Base-by-base conservation (phyloP, 2,888 invertebrate species). In the Chromoteleia sp. region DNA sequence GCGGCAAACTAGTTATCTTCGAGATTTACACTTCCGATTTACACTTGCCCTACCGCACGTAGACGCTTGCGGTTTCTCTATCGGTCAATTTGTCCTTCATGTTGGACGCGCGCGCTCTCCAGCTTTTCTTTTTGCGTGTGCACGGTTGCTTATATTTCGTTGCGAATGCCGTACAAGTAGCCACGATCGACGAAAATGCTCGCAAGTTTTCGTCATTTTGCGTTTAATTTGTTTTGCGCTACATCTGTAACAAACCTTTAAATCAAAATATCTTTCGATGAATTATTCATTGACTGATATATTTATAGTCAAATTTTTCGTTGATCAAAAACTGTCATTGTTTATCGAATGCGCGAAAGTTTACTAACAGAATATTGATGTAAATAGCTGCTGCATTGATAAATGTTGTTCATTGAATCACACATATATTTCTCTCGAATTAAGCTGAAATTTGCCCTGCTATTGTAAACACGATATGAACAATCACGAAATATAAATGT, bases 1-100 rank as follows among this genome's bases (percentile, higher is more conserved):
- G 77, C 79, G 76, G 65, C 75, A 80, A 80, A 84, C 85, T 85
- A 84, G 83, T 84, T 85, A 84, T 81, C 77, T 79, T 67, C 75
- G 82, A 85, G 84, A 85, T 85, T 85, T 84, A 85, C 84, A 82
- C 79, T 54, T 41, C 80, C 83, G 84, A 85, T 86, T 83, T 82
- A 80, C 79, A 73, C 79, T 67, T 58, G 75, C 75, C 48, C 59
- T 17, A 58, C 70, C 80, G 61, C 77, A 71, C 54, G 54, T 48
- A 30, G 33, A 54, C 43, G 48, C 56, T 80, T 79, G 83, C 54
- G 83, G 83, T 80, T 74, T 77, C 77, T 68, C 77, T 71, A 65
- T 80, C 70, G 80, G 59, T 29, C 74, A 77, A 74, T 83, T 83
- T 80, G 73, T 80, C 70, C 58, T 54, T 68, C 54, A 39, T 52